These are phyloP conservation scores for Chrosomus eos DNA, from an alignment of 2,797 vertebrate species.

Conservation along the genomic window DNA sequence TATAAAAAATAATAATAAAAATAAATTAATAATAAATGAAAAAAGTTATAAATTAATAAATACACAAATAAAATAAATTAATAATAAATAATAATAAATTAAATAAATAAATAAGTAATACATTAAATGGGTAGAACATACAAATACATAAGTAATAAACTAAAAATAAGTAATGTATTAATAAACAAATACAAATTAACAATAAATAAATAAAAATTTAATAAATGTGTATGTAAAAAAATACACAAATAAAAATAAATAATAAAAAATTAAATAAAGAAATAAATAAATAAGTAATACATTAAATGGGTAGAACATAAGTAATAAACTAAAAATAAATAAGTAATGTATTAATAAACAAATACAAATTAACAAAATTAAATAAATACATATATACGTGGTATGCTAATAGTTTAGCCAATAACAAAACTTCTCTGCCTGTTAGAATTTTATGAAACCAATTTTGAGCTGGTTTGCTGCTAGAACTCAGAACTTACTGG, in stretches of 20 bases:
- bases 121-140: too few species aligned
- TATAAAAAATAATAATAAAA: background rate
- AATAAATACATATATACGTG: background rate
- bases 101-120: too few species aligned
- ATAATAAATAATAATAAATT: background rate
- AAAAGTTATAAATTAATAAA: background rate
- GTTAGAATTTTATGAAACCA: too few species aligned
- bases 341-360: background rate
- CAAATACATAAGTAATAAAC: too few species aligned
- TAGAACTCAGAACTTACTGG: background rate
- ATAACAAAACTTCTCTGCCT: background rate
- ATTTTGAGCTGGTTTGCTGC: background rate
- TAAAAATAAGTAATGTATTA: background rate
- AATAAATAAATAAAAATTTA: too few species aligned
- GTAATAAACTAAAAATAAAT: background rate
- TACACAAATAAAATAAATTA: background rate
- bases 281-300: too few species aligned
- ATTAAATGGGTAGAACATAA: too few species aligned
- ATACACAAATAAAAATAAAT: too few species aligned
- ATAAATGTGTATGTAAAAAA: too few species aligned
- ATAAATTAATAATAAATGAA: too few species aligned
- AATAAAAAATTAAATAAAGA: too few species aligned
- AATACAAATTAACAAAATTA: background rate
- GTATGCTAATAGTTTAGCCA: background rate
- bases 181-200: background rate